Percentiles rank a stretch among this genome's conserved stretches.
Conservation (phyloP, 1,140 invertebrate genomes). For the silkworm (Bombyx mori) region DNA sequence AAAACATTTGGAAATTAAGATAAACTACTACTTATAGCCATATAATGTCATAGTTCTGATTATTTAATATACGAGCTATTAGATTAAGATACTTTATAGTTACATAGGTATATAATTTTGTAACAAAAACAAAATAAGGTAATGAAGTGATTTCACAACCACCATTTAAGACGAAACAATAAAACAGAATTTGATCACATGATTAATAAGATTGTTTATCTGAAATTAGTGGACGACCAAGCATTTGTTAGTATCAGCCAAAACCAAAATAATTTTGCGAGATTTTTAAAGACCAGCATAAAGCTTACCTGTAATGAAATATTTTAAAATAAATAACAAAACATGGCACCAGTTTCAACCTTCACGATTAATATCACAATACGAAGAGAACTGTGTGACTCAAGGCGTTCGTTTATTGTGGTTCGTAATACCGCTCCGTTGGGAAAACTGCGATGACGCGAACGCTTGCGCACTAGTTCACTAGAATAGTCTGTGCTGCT, state of each 20-base stretch:
- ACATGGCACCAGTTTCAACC: conserved; percentile 10
- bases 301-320: conserved; percentile 9
- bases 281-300: too few species aligned
- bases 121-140: too few species aligned
- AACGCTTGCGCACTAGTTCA: conserved; percentile 22
- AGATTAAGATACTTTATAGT: too few species aligned
- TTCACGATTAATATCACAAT: conserved; percentile 10
- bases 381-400: conserved; percentile 13
- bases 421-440: conserved; percentile 13
- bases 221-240: conserved; percentile 22
- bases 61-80: too few species aligned
- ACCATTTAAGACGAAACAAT: too few species aligned
- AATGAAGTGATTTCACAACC: too few species aligned
- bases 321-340: conserved; percentile 4
- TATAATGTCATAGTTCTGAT: too few species aligned
- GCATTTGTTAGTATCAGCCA: conserved; percentile 4
- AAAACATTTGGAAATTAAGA: too few species aligned
- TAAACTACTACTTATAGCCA: too few species aligned
- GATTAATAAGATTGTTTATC: conserved; percentile 1
- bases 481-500: conserved; percentile 7
- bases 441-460: conserved; percentile 20
- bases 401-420: conserved; percentile 9
- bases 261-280: neutral
- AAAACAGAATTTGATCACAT: neutral
- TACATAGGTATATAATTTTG: too few species aligned